Evolutionary conservation across 2,797 vertebrate genomes (phyloP), one percentile per base, ranked within the genome.

Genomic region (Catostomus latipinnis): DNA sequence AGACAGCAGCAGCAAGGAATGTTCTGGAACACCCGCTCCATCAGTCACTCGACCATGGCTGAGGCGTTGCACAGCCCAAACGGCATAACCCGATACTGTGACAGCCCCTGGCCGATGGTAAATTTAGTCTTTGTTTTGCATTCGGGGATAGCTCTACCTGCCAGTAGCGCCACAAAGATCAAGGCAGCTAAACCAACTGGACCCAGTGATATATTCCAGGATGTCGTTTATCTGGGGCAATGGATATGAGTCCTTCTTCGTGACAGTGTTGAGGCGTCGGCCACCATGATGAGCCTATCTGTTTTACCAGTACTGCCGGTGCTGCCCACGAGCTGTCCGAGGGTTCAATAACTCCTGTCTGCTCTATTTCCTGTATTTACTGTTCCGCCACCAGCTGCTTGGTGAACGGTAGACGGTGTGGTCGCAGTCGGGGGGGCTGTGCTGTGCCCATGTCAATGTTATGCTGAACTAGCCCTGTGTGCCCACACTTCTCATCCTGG

Each of bases 11-110:
- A 2, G 1, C n/a, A 14, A 6, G 50, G 52, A 12, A 18, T 14
- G 12, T 22, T 45, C 5, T 8, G n/a, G 7, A 66, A 43, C 3
- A 76, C 74, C 5, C 22, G 4, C 11, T 73, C 74, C 74, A 78
- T 68, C 14, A 80, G n/a, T 22, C 22, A 34, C 4, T 53, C 34
- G 11, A 74, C 53, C 9, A 50, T 74, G 43, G 53, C 58, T n/a
- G 61, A 61, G 8, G 58, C n/a, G 43, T 79, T 79, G 46, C 53
- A 68, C 8, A 71, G 48, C 1, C 67, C 46, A n/a, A 61, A 62
- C 1, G 66, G 18, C 56, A 78, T 70, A 80, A 22, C 22, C 22
- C 22, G 2, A 22, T 2, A 22, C 22, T 22, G 1, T 3, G 1
- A 22, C 22, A 22, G 43, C 8, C 60, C 69, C 14, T 43, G 7